Evolutionary conservation across 2,113 vertebrate genomes (phyloP).

Genomic region (Melospiza georgiana): DNA sequence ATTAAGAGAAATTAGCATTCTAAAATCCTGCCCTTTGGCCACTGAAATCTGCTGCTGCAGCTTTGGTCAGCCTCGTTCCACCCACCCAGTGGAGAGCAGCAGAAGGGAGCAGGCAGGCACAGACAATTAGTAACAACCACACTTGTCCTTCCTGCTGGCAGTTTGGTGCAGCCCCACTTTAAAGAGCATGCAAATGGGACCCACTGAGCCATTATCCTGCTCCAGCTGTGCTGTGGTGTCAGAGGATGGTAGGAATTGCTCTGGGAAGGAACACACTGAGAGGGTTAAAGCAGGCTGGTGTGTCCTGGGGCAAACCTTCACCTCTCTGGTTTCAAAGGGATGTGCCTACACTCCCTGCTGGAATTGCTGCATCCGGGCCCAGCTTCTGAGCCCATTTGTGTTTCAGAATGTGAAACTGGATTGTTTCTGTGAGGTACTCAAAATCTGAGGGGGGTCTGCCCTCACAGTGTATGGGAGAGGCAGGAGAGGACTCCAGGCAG

Average conservation of each 20-base stretch:
- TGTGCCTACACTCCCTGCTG: fast-evolving
- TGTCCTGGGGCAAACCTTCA: neutral
- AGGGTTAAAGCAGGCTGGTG: neutral
- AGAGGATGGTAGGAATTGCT: neutral
- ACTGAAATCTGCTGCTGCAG: neutral
- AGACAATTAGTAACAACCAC: neutral
- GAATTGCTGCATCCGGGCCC: neutral
- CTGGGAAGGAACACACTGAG: neutral
- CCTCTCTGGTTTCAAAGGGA: fast-evolving
- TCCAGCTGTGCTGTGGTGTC: neutral
- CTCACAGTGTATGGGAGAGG: neutral
- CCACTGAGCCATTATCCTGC: neutral
- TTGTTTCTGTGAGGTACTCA: neutral
- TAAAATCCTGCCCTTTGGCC: neutral
- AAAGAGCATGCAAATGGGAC: neutral
- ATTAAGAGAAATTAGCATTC: neutral
- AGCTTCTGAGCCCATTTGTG: neutral
- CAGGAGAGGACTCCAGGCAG: neutral
- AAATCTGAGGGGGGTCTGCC: neutral
- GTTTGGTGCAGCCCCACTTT: neutral
- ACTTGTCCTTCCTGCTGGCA: neutral
- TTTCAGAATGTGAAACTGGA: neutral
- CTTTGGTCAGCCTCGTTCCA: neutral
- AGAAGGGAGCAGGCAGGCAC: neutral
- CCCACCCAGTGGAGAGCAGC: neutral